Evolutionary conservation across 2,113 vertebrate species (phyloP), one percentile per base, ranked within the genome.

Genomic region (Passer domesticus): DNA sequence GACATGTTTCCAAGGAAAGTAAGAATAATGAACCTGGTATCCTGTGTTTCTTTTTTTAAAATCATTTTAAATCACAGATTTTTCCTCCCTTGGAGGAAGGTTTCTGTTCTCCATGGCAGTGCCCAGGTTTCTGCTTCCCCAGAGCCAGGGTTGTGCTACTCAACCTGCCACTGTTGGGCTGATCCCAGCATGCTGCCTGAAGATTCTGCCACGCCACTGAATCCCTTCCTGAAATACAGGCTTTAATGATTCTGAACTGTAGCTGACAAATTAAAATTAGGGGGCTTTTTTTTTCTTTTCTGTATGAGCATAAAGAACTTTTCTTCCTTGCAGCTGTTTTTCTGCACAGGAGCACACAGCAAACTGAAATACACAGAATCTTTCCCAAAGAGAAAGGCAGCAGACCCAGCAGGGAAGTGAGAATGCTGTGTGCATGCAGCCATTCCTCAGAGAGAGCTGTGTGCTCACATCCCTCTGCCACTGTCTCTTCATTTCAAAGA

Each of bases 91-190:
- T 27, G 17, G 68, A 92, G 73, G 72, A 70, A 53, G 39, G 37
- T 69, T 85, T 77, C 67, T 83, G 74, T 87, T 91, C 79, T 66
- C 41, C 21, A 1, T 46, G 30, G 41, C 70, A 50, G n/a, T 43
- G 53, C 84, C 63, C 43, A 50, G 50, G 47, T 70, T 94, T 47
- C 68, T 75, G 35, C 33, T 59, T 67, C 72, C 35, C 16, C 47
- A 43, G 14, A 28, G 35, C 52, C 3, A 3, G 64, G 53, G 44
- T 17, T 49, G 47, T 31, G 79, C 20, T 13, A 10, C 39, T 52
- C 21, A 17, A 7, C 20, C 2, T 78, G 52, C 66, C 67, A 39
- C 35, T 1, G 0, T 27, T 0, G 0, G 67, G n/a, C 59, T 44
- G 24, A 70, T 59, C 59, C 52, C 72, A 85, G 43, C 39, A 7